A percentile compares a stretch with the other conserved stretches of the same genome.
These are phyloP conservation scores for Meghimatium bilineatum DNA, from an alignment of 2,888 invertebrate species.

Conservation along the genomic window DNA sequence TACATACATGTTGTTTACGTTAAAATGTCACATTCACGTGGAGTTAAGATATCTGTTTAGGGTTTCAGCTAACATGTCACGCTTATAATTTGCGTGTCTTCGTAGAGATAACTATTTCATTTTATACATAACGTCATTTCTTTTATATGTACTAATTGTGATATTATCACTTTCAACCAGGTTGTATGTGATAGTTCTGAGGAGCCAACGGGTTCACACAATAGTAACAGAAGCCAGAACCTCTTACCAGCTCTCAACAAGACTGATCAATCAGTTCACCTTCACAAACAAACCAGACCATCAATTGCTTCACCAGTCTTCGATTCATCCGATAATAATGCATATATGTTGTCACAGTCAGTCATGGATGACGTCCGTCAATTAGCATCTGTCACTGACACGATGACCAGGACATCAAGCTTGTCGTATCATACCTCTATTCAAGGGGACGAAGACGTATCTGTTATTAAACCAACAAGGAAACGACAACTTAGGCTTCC, in stretches of 20 bases:
- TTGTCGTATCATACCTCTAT: background rate
- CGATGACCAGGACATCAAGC: background rate
- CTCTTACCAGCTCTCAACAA: background rate
- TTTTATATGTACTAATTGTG: too few relatives aligned
- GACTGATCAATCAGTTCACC: background rate
- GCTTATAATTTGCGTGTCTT: too few relatives aligned
- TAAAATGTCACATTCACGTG: too few relatives aligned
- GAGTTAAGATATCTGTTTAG: too few relatives aligned
- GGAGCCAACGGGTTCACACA: background rate
- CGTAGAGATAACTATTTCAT: too few relatives aligned
- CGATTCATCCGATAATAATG: background rate
- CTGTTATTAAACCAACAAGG: background rate
- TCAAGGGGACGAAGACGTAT: background rate
- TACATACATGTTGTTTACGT: too few relatives aligned
- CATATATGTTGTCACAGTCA: too few relatives aligned
- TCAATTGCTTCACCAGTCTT: background rate
- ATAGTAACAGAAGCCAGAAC: background rate
- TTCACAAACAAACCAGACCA: background rate
- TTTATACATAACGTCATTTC: too few relatives aligned
- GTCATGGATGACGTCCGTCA: background rate
- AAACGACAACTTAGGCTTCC: conserved; percentile 61
- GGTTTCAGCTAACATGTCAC: too few relatives aligned
- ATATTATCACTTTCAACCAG: background rate
- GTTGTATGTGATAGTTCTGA: conserved; percentile 24
- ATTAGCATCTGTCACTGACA: background rate